Conservation (phyloP, 37 sponge, comb jelly and placozoan genomes). For the Halisarca cf. caerulea region DNA sequence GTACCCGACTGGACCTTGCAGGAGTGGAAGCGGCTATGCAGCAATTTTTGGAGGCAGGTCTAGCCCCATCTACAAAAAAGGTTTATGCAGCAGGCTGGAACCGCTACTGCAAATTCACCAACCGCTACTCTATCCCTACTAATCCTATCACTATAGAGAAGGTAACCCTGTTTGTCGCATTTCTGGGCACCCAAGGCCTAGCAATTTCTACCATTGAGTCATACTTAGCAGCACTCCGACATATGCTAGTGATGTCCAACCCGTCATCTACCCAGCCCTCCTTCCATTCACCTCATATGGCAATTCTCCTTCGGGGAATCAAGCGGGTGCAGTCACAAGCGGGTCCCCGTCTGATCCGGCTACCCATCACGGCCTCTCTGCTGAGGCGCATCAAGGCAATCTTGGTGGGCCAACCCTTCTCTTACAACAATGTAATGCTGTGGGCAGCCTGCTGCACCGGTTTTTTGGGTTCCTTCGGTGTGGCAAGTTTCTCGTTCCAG, state of each 20-base stretch:
- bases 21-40: conserved; percentile 21
- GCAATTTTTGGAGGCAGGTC: conserved; percentile 19
- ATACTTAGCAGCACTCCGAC: conserved; percentile 24
- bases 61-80: conserved; percentile 21
- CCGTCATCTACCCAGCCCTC: background rate
- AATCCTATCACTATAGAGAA: background rate
- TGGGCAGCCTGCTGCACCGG: conserved; percentile 19
- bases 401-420: background rate
- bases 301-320: conserved; percentile 11
- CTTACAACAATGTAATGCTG: background rate
- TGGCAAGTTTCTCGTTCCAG: conserved; percentile 8
- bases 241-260: background rate
- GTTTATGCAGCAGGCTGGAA: conserved; percentile 13
- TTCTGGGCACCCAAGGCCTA: background rate
- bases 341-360: background rate
- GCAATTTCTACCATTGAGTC: conserved; percentile 26
- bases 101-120: background rate
- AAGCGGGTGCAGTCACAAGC: background rate
- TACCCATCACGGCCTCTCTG: conserved; percentile 1
- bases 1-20: conserved; percentile 12
- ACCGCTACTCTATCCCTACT: background rate
- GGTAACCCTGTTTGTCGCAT: conserved; percentile 30
- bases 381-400: conserved; percentile 6
- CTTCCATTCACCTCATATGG: conserved; percentile 26
- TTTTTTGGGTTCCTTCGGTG: conserved; percentile 22